phyloP scores from a whole-genome alignment of 2,797 vertebrate species.

The Sylvia borin region DNA sequence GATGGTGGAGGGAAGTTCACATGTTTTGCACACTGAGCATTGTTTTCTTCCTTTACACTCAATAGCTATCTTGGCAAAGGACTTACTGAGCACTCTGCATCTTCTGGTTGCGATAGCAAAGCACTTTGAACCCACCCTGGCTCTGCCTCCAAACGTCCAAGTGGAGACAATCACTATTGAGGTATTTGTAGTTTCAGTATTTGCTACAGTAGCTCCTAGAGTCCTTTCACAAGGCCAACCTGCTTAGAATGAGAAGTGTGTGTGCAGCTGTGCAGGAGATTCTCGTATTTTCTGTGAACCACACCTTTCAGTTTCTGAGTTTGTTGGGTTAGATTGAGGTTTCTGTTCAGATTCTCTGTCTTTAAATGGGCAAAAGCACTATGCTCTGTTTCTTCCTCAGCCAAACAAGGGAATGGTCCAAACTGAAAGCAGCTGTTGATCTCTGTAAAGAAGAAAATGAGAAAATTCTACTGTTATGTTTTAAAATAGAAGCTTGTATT shows the following conservation, averaged over 20 bases:
- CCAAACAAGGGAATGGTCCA: not conserved
- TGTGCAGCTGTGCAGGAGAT: not conserved
- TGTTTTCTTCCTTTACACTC: not conserved
- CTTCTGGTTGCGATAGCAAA: slow-evolving; percentile 90
- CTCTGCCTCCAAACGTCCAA: slow-evolving; percentile 82
- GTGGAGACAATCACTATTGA: slow-evolving; percentile 86
- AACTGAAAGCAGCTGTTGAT: not conserved
- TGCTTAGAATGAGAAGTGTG: not conserved
- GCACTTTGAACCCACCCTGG: slow-evolving; percentile 82
- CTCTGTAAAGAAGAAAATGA: not conserved
- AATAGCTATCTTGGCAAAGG: slow-evolving; percentile 89
- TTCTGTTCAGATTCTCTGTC: not conserved
- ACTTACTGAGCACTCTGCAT: slow-evolving; percentile 90
- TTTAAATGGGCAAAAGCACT: not conserved
- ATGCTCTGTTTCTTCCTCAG: not conserved
- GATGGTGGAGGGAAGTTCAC: not conserved
- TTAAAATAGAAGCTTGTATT: not conserved
- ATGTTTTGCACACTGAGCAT: not conserved
- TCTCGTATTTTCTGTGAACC: not conserved
- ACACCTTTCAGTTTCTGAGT: not conserved
- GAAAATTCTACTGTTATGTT: not conserved
- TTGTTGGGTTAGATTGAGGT: not conserved
- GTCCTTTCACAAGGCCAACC: not conserved
- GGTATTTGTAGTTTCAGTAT: slow-evolving; percentile 70
- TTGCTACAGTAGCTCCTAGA: not conserved